Evolutionary conservation across 2,888 invertebrate genomes (phyloP), one percentile per base, ranked within the genome.

Genomic region (Drosophila paranaensis): DNA sequence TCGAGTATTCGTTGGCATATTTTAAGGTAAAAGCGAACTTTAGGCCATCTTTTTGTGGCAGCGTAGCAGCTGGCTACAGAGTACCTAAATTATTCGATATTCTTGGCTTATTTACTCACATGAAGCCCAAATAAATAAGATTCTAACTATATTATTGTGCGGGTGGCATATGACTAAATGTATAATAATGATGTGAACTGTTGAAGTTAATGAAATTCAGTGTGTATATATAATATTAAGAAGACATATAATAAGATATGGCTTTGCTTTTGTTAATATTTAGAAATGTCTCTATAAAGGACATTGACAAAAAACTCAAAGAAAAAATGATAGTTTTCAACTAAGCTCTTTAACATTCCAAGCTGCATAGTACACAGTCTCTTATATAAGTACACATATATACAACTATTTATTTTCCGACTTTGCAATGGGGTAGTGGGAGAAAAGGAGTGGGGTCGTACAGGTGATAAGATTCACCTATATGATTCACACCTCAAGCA

Each of bases 1-100:
- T 39, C 58, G 27, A 48, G 37, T 39, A 82, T 79, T 85, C 85
- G 71, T 60, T 71, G 75, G 73, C 65, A 72, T 71, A 72, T 84
- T 89, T 87, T 60, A 63, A 73, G 84, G 75, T 71, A 73, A 65
- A 74, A 53, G 68, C 71, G 30, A 54, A 42, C 43, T 40, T 53
- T 16, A n/a, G 58, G 30, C 77, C 58, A 60, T 2, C 27, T 67
- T 60, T 60, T 60, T 48, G 27, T 13, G 20, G 20, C 27, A 27
- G 6, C 4, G 27, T 6, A 27, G 27, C 27, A 54, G 54, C 71
- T 20, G 87, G 58, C 86, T 77, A 77, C 48, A 54, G 45, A 25
- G 46, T 50, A 46, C 14, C 35, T 51, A 67, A 33, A 46, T 46
- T 71, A 56, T 53, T 37, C 25, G 4, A 43, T 14, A 42, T n/a